Evolutionary conservation across 2,888 invertebrate genomes (phyloP).

Genomic region (Prosapia bicincta): DNA sequence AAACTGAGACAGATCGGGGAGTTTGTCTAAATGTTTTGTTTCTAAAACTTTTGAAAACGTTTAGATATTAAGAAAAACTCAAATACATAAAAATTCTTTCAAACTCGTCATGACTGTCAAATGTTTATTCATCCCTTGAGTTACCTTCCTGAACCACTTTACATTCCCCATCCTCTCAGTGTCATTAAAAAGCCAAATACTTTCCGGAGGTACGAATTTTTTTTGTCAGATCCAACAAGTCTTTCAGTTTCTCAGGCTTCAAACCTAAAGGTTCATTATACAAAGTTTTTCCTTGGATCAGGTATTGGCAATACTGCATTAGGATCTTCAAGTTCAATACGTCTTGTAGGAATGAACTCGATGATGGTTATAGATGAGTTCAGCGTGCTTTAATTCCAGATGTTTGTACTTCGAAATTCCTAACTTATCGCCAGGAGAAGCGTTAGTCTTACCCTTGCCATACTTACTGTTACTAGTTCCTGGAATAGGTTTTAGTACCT

Average conservation of each 20-base stretch:
- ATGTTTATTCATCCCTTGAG: neutral
- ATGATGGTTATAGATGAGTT: neutral
- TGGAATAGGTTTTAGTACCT: too few relatives aligned
- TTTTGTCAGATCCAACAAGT: neutral
- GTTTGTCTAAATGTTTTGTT: too few relatives aligned
- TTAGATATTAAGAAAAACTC: neutral
- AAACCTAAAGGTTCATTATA: conserved; percentile 1
- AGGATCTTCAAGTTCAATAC: neutral
- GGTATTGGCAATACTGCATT: neutral
- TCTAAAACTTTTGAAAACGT: too few relatives aligned
- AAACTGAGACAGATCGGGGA: too few relatives aligned
- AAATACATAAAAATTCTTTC: neutral
- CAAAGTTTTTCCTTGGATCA: neutral
- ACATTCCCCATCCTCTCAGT: neutral
- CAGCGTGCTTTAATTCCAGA: neutral
- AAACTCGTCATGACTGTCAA: neutral
- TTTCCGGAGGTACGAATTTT: neutral
- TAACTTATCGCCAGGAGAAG: neutral
- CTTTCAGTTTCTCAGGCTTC: neutral
- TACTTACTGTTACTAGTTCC: neutral
- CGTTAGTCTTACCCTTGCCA: neutral
- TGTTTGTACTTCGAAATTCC: too few relatives aligned
- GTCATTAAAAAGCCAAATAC: neutral
- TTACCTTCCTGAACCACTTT: neutral
- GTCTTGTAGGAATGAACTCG: neutral